Conservation (phyloP, 2,797 vertebrate genomes). For the Chrysocyon brachyurus region DNA sequence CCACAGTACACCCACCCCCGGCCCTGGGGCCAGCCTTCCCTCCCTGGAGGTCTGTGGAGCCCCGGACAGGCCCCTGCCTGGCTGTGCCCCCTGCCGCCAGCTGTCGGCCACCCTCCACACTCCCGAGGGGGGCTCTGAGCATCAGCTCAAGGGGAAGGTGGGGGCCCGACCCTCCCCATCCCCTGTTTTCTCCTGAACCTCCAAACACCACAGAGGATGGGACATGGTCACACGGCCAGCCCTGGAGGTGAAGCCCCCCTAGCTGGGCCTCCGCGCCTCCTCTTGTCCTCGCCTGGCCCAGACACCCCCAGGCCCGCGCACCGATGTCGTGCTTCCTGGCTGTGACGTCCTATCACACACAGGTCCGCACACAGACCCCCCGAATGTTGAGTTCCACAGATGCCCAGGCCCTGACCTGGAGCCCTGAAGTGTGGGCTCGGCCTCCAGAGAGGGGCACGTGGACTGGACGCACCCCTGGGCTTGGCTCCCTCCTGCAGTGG, state of each 20-base stretch:
- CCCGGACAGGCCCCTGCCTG: fast-evolving
- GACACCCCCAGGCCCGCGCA: fast-evolving
- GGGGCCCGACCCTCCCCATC: background rate
- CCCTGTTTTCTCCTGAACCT: background rate
- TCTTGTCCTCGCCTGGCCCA: background rate
- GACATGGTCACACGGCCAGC: fast-evolving
- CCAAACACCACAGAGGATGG: background rate
- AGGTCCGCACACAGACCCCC: background rate
- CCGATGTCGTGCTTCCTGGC: fast-evolving
- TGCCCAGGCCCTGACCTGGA: background rate
- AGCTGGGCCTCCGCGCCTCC: background rate
- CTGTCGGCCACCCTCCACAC: background rate
- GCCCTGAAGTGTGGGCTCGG: background rate
- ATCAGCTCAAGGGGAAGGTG: background rate
- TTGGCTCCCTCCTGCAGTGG: no score
- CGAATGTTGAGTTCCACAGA: background rate
- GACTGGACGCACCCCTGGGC: background rate
- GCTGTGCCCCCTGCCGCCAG: background rate
- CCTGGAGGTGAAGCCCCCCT: background rate
- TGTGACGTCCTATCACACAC: background rate
- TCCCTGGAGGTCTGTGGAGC: background rate
- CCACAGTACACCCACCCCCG: background rate
- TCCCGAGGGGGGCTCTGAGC: background rate
- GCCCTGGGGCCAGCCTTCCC: background rate
- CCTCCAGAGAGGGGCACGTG: background rate